These are phyloP conservation scores for Lottia scabra DNA, from an alignment of 2,888 invertebrate species.

Conservation along the genomic window DNA sequence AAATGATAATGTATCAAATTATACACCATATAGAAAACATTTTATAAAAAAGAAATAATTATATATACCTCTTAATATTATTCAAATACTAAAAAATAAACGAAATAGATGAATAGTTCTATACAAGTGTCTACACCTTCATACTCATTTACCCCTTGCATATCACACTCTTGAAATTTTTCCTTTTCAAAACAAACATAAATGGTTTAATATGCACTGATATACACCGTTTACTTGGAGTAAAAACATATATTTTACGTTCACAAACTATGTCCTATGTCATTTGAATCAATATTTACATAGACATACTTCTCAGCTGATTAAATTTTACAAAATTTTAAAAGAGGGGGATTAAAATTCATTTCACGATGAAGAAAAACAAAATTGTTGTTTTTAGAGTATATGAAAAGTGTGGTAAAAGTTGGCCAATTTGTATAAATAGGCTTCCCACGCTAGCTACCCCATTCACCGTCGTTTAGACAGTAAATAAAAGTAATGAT, in stretches of 20 bases:
- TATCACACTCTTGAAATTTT: not conserved
- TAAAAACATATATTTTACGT: conserved; percentile 5
- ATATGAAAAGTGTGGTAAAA: not conserved
- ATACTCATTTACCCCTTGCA: not conserved
- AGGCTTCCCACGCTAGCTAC: conserved; percentile 1
- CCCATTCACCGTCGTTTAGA: not conserved
- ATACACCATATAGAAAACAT: too few relatives aligned
- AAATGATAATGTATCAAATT: too few relatives aligned
- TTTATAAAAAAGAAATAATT: too few relatives aligned
- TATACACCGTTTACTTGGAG: not conserved
- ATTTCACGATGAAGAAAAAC: not conserved
- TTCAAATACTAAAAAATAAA: too few relatives aligned
- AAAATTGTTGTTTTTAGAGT: not conserved
- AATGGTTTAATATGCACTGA: not conserved
- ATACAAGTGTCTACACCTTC: not conserved
- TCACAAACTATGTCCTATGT: not conserved
- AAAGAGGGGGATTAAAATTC: not conserved
- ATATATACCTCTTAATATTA: too few relatives aligned
- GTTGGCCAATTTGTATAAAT: conserved; percentile 3
- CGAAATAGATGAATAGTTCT: too few relatives aligned
- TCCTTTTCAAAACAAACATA: not conserved
- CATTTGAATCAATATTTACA: conserved; percentile 1
- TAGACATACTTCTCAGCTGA: conserved; percentile 1
- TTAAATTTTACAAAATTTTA: not conserved
- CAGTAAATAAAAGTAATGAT: not conserved